A percentile compares a stretch with the other conserved stretches of the same genome.
Evolutionary conservation across 2,113 vertebrate species (phyloP).

Genomic region (Pogona vitticeps): DNA sequence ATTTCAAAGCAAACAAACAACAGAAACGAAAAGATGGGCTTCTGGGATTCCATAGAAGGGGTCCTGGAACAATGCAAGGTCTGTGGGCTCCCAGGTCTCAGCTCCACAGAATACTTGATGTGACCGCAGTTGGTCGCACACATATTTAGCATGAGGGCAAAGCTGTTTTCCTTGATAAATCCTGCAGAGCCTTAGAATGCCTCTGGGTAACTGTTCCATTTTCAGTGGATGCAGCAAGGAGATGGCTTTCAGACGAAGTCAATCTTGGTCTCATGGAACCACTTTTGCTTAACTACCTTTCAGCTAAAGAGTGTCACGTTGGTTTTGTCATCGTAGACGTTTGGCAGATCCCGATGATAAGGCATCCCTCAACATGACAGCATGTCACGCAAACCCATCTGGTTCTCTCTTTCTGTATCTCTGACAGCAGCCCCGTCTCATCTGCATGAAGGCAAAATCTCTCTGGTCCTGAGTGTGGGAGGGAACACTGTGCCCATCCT

Average conservation of each 20-base stretch:
- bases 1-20: not conserved
- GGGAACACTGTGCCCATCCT: not conserved
- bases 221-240: not conserved
- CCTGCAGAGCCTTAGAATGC: not conserved
- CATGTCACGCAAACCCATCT: not conserved
- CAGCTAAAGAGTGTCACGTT: not conserved
- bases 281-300: not conserved
- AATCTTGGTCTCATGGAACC: not conserved
- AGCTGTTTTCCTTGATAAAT: not conserved
- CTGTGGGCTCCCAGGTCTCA: not conserved
- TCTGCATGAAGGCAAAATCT: not conserved
- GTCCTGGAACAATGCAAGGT: not conserved
- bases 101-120: not conserved
- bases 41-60: not conserved
- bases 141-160: not conserved
- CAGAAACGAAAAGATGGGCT: not conserved
- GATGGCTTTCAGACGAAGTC: not conserved
- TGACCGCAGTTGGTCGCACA: not conserved
- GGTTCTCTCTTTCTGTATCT: not conserved
- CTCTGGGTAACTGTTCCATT: not conserved
- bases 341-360: not conserved
- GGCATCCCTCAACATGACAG: not conserved
- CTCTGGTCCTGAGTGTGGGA: not conserved
- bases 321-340: not conserved
- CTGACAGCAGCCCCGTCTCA: not conserved